phyloP scores from a whole-genome alignment of 2,113 vertebrate genomes.

The Synodontis membranacea region DNA sequence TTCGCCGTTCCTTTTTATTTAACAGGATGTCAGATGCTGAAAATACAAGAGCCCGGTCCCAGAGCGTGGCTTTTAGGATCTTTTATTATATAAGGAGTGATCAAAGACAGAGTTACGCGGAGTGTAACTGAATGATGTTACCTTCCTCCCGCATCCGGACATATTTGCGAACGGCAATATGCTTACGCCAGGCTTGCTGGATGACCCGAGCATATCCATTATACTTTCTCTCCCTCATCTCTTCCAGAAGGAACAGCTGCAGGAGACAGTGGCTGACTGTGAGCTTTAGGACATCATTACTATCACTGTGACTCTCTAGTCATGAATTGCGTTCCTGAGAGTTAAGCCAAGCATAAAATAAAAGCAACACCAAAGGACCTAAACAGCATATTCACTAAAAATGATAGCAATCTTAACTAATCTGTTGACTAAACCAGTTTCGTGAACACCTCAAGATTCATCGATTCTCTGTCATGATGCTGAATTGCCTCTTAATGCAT shows the following conservation, averaged over 20 bases:
- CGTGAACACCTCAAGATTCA: background rate
- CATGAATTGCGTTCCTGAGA: background rate
- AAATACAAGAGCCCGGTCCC: background rate
- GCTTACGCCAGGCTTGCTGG: constrained; percentile 83
- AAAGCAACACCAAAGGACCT: background rate
- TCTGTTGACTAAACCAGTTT: background rate
- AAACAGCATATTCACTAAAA: background rate
- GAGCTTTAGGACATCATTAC: background rate
- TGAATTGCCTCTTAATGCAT: constrained; percentile 16
- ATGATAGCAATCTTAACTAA: background rate
- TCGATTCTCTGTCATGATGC: background rate
- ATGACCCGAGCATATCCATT: constrained; percentile 80
- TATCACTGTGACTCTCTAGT: background rate
- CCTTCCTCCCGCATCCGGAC: constrained; percentile 84
- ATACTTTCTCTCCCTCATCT: constrained; percentile 76
- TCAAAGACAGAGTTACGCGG: background rate
- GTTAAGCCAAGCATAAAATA: background rate
- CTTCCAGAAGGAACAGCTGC: constrained; percentile 75
- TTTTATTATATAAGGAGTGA: background rate
- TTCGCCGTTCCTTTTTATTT: constrained; percentile 81
- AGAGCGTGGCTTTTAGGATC: background rate
- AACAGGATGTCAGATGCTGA: constrained; percentile 79
- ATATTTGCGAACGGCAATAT: constrained; percentile 80
- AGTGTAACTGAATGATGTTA: constrained; percentile 40
- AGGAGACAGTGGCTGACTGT: constrained; percentile 4